phyloP scores from a whole-genome alignment of 2,113 vertebrate species.

The Steatornis caripensis region DNA sequence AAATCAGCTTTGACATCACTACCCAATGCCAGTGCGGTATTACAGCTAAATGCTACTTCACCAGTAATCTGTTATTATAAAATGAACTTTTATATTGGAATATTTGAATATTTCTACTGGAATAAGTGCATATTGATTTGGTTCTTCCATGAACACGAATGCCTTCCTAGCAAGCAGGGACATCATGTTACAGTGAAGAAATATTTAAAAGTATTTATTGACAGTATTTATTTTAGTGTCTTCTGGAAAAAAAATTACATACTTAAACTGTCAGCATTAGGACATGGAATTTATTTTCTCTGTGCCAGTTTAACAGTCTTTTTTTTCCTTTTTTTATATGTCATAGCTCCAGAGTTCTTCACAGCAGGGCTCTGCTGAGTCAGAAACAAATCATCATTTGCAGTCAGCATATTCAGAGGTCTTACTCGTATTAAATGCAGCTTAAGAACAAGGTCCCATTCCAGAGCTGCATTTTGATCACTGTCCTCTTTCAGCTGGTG shows the following conservation, averaged over 20 bases:
- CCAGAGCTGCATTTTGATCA: not conserved
- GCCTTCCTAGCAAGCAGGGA: not conserved
- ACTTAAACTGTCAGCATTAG: conserved; percentile 24
- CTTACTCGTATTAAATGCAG: not conserved
- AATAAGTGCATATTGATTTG: not conserved
- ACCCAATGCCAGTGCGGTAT: conserved; percentile 12
- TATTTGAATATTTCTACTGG: not conserved
- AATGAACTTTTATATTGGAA: not conserved
- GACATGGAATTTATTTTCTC: conserved; percentile 35
- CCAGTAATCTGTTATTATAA: not conserved
- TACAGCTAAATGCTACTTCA: conserved; percentile 47
- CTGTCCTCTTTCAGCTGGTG: not conserved
- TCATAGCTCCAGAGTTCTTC: conserved; percentile 20
- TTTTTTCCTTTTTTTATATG: not conserved
- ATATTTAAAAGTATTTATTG: not conserved
- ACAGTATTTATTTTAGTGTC: not conserved
- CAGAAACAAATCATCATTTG: not conserved
- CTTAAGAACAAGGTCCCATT: not conserved
- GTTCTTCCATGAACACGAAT: not conserved
- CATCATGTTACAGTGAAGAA: not conserved
- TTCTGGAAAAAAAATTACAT: not conserved
- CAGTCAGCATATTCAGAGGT: not conserved
- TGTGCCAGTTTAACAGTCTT: not conserved
- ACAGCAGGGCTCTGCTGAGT: not conserved
- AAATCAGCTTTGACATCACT: conserved; percentile 46